A percentile compares a stretch with the other conserved stretches of the same genome.
Conservation (phyloP, 2,888 invertebrate genomes). For the Rhodophaea formosa region DNA sequence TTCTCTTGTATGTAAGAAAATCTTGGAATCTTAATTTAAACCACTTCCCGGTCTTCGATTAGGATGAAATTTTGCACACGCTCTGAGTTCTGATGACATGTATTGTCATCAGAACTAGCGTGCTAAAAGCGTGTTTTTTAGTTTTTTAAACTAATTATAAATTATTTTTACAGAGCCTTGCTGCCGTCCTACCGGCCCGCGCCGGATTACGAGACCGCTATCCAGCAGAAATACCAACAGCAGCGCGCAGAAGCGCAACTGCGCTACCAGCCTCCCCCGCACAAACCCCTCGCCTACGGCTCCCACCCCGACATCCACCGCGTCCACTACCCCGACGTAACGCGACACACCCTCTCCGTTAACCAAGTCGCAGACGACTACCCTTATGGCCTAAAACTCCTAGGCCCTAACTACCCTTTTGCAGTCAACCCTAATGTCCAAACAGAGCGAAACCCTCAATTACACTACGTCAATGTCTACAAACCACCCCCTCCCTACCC, state of each 20-base stretch:
- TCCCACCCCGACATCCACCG: slow-evolving; percentile 89
- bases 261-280: slow-evolving; percentile 62
- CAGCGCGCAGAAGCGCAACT: slow-evolving; percentile 63
- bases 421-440: slow-evolving; percentile 66
- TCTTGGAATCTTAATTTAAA: too few relatives aligned
- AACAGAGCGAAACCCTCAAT: slow-evolving; percentile 67
- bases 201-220: slow-evolving; percentile 96
- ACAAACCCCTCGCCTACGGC: slow-evolving; percentile 79
- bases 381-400: slow-evolving; percentile 57
- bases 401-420: slow-evolving; percentile 63
- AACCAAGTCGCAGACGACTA: slow-evolving; percentile 60
- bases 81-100: too few relatives aligned
- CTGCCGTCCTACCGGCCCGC: slow-evolving; percentile 93
- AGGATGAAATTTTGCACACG: too few relatives aligned
- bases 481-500: slow-evolving; percentile 94
- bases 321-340: slow-evolving; percentile 84
- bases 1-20: too few relatives aligned
- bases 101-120: too few relatives aligned
- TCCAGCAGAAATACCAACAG: slow-evolving; percentile 90
- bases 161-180: slow-evolving; percentile 81
- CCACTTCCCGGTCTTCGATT: too few relatives aligned
- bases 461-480: slow-evolving; percentile 84
- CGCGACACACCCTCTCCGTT: slow-evolving; percentile 69
- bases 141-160: too few relatives aligned
- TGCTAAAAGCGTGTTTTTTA: too few relatives aligned